A percentile compares a stretch with the other conserved stretches of the same genome.
These are phyloP conservation scores for Oreotragus oreotragus DNA, from an alignment of 2,113 vertebrate species.

Conservation along the genomic window DNA sequence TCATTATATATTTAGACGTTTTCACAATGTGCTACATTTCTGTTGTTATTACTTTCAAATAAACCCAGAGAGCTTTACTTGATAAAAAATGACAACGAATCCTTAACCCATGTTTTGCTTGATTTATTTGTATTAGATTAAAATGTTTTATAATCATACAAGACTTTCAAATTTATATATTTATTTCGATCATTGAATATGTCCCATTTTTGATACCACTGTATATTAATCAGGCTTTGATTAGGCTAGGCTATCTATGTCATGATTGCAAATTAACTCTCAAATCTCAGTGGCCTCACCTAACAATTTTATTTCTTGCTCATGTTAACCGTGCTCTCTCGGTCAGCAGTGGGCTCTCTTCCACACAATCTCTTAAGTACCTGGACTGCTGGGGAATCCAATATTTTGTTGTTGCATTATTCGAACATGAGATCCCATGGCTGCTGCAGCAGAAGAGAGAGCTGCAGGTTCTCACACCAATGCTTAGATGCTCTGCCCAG, in stretches of 20 bases:
- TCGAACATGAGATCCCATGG: not conserved
- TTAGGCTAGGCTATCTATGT: not conserved
- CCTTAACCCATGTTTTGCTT: not conserved
- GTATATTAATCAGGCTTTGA: not conserved
- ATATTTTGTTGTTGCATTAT: not conserved
- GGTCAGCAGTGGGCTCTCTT: not conserved
- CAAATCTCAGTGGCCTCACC: not conserved
- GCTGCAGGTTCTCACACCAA: not conserved
- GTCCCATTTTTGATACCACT: not conserved
- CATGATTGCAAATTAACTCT: not conserved
- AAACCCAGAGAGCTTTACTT: slow-evolving; percentile 12
- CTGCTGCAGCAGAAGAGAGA: not conserved
- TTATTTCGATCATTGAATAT: not conserved
- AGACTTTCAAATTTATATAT: not conserved
- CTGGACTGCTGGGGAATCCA: not conserved
- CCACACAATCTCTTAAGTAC: not conserved
- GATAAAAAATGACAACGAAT: not conserved
- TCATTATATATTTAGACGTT: not conserved
- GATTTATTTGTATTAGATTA: not conserved
- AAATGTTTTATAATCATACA: not conserved
- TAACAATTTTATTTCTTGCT: not conserved
- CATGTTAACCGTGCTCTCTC: not conserved
- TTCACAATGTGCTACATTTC: not conserved
- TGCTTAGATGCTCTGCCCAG: not conserved
- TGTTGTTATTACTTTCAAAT: slow-evolving; percentile 1